phyloP scores from a whole-genome alignment of 2,113 vertebrate species.

The Onychostruthus taczanowskii region DNA sequence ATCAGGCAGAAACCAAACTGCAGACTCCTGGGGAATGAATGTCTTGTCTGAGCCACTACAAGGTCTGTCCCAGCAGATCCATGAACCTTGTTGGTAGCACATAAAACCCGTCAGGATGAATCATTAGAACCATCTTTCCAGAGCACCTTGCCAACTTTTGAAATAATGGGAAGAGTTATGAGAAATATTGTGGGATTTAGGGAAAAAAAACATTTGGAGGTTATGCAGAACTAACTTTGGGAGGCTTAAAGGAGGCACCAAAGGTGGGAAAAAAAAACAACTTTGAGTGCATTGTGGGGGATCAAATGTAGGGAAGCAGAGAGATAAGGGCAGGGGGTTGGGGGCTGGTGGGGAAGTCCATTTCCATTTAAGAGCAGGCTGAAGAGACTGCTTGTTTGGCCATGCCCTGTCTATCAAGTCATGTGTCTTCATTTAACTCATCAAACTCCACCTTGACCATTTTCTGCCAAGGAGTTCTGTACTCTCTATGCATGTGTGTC shows the following conservation, averaged over 20 bases:
- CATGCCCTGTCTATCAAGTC: neutral
- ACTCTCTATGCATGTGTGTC: neutral
- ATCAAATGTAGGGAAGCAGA: neutral
- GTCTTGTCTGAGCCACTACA: accelerated
- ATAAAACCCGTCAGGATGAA: neutral
- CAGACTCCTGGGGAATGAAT: neutral
- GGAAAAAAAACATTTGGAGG: neutral
- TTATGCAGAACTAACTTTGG: neutral
- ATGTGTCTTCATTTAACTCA: neutral
- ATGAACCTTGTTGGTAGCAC: neutral
- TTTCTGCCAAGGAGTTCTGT: neutral
- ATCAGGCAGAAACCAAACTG: neutral
- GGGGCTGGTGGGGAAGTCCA: accelerated
- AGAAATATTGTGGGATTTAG: neutral
- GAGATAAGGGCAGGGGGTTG: neutral
- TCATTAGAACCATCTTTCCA: neutral
- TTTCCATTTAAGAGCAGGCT: neutral
- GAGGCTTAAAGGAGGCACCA: neutral
- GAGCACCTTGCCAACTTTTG: neutral
- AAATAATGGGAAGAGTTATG: neutral
- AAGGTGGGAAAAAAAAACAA: neutral
- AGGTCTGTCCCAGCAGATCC: neutral
- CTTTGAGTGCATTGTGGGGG: neutral
- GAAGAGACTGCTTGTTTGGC: neutral
- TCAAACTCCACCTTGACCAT: neutral